phyloP scores from a whole-genome alignment of 2,113 vertebrate species.

The Zosterops lateralis region DNA sequence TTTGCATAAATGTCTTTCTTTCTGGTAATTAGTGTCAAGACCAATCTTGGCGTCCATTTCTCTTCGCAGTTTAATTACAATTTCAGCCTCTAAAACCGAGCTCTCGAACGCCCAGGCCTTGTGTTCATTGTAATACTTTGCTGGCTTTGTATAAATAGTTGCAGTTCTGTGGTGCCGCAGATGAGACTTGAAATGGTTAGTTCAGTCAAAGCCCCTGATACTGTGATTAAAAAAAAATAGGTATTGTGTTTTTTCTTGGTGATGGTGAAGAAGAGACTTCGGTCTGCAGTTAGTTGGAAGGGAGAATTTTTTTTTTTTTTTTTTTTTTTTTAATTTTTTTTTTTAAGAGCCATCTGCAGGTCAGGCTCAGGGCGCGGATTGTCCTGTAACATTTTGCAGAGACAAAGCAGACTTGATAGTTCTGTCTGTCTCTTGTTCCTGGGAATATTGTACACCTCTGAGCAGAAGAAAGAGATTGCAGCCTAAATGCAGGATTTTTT shows the following conservation, averaged over 20 bases:
- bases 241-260: neutral
- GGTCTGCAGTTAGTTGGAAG: slow-evolving; percentile 46
- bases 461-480: slow-evolving; percentile 57
- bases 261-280: neutral
- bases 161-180: slow-evolving; percentile 47
- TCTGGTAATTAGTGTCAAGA: slow-evolving; percentile 96
- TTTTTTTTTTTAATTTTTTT: neutral
- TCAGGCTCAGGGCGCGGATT: slow-evolving; percentile 65
- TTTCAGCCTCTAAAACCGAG: slow-evolving; percentile 85
- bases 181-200: slow-evolving; percentile 33
- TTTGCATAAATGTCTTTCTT: slow-evolving; percentile 96
- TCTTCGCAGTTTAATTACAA: slow-evolving; percentile 94
- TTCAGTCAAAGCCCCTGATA: slow-evolving; percentile 15
- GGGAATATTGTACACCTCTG: slow-evolving; percentile 60
- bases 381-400: slow-evolving; percentile 70
- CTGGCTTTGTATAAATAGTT: slow-evolving; percentile 73
- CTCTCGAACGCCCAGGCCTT: slow-evolving; percentile 80
- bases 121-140: slow-evolving; percentile 75
- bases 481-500: slow-evolving; percentile 20
- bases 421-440: slow-evolving; percentile 66
- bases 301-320: neutral
- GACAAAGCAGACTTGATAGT: slow-evolving; percentile 75
- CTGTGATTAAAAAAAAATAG: neutral
- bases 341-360: slow-evolving; percentile 61
- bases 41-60: slow-evolving; percentile 91